These are phyloP conservation scores for Napeogenes inachia DNA, from an alignment of 2,888 invertebrate species.

Conservation along the genomic window DNA sequence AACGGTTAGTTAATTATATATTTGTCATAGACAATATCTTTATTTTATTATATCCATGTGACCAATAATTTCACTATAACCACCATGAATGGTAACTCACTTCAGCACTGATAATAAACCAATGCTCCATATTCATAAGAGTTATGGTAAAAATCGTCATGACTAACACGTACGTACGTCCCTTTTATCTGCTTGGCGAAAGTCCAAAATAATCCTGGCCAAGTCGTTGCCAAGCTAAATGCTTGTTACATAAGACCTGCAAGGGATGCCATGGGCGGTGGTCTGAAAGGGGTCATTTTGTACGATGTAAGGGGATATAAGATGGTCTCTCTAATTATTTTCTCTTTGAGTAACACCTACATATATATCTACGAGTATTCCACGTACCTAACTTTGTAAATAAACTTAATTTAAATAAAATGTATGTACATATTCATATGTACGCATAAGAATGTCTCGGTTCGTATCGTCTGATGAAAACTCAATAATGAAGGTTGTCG, in stretches of 20 bases:
- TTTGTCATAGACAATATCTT: too few relatives aligned
- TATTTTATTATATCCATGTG: too few relatives aligned
- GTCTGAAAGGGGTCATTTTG: background rate
- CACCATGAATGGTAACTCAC: too few relatives aligned
- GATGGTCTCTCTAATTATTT: too few relatives aligned
- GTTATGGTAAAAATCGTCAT: background rate
- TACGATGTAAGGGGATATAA: too few relatives aligned
- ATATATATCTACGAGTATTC: too few relatives aligned
- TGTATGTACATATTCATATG: constrained; percentile 1
- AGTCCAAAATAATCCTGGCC: constrained; percentile 5
- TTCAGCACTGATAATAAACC: too few relatives aligned
- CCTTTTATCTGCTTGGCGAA: constrained; percentile 2
- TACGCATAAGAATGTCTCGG: constrained; percentile 7
- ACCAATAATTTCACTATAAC: too few relatives aligned
- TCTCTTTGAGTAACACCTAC: too few relatives aligned
- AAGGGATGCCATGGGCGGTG: constrained; percentile 6
- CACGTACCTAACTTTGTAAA: background rate
- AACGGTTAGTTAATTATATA: too few relatives aligned
- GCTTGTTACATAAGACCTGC: constrained; percentile 4
- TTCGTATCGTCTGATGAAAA: constrained; percentile 3
- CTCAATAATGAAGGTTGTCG: constrained; percentile 14
- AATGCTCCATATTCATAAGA: too few relatives aligned
- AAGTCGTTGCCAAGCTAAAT: background rate
- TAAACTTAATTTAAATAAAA: background rate
- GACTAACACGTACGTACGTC: background rate